phyloP scores from a whole-genome alignment of 2,888 invertebrate species.

The Orthosia cruda region DNA sequence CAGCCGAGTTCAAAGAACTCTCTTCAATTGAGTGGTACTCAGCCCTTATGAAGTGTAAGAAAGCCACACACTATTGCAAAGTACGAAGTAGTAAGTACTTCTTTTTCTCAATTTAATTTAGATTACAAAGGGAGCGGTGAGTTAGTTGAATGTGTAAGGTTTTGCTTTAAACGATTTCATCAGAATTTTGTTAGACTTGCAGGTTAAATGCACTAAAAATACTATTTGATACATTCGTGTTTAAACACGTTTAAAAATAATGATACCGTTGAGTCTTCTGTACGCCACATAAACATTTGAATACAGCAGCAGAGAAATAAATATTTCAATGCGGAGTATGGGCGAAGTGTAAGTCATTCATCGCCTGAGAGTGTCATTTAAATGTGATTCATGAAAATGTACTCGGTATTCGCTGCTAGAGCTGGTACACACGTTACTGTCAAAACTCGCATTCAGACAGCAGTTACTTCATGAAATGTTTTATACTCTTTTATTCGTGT shows the following conservation, averaged over 20 bases:
- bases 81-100: constrained; percentile 8
- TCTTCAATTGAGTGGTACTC: constrained; percentile 74
- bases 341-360: constrained; percentile 78
- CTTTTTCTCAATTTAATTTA: constrained; percentile 50
- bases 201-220: constrained; percentile 30
- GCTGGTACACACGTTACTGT: constrained; percentile 57
- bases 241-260: constrained; percentile 48
- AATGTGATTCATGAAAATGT: constrained; percentile 81
- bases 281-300: constrained; percentile 65
- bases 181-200: constrained; percentile 2
- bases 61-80: constrained; percentile 62
- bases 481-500: constrained; percentile 14
- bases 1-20: constrained; percentile 78
- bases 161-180: constrained; percentile 19
- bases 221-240: constrained; percentile 32
- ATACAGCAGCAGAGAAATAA: constrained; percentile 75
- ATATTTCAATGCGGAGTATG: constrained; percentile 77
- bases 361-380: constrained; percentile 78
- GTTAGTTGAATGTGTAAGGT: background rate
- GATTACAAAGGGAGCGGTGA: background rate
- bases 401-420: constrained; percentile 66
- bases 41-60: constrained; percentile 72
- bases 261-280: constrained; percentile 30
- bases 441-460: constrained; percentile 19
- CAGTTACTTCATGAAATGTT: constrained; percentile 31